Conservation (phyloP, 2,113 vertebrate genomes). For the Trichomycterus rosablanca region DNA sequence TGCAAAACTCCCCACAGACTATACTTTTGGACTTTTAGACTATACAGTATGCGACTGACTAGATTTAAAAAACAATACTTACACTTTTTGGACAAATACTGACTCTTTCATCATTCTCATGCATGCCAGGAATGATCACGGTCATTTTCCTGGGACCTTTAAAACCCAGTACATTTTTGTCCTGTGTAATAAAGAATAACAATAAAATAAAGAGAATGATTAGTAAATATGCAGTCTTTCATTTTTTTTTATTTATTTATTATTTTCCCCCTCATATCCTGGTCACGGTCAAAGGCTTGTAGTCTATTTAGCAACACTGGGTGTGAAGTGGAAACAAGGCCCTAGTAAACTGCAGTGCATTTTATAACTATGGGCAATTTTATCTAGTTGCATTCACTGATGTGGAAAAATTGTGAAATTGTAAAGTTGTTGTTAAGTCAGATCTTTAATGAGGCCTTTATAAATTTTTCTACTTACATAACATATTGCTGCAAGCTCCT, state of each 20-base stretch:
- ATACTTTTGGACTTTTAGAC: too few species aligned
- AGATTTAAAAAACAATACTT: slow-evolving; percentile 41
- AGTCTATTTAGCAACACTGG: too few species aligned
- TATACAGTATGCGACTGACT: too few species aligned
- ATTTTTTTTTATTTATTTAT: neutral
- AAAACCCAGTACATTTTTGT: slow-evolving; percentile 92
- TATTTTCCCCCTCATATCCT: too few species aligned
- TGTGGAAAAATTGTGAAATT: too few species aligned
- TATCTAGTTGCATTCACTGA: too few species aligned
- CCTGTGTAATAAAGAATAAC: slow-evolving; percentile 62
- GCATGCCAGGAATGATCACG: slow-evolving; percentile 94
- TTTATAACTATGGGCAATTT: too few species aligned
- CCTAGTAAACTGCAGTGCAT: too few species aligned
- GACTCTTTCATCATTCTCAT: slow-evolving; percentile 83
- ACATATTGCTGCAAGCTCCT: slow-evolving; percentile 79
- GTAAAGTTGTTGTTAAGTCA: too few species aligned
- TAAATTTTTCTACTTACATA: slow-evolving; percentile 69
- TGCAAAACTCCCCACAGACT: too few species aligned
- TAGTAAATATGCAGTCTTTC: neutral
- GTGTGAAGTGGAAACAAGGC: too few species aligned
- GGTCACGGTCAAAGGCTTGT: too few species aligned
- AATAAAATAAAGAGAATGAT: neutral
- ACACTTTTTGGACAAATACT: slow-evolving; percentile 79
- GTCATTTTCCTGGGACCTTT: slow-evolving; percentile 98
- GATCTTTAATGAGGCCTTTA: neutral